Evolutionary conservation across 2,888 invertebrate species (phyloP).

Genomic region (Hydrotaea cyrtoneurina): DNA sequence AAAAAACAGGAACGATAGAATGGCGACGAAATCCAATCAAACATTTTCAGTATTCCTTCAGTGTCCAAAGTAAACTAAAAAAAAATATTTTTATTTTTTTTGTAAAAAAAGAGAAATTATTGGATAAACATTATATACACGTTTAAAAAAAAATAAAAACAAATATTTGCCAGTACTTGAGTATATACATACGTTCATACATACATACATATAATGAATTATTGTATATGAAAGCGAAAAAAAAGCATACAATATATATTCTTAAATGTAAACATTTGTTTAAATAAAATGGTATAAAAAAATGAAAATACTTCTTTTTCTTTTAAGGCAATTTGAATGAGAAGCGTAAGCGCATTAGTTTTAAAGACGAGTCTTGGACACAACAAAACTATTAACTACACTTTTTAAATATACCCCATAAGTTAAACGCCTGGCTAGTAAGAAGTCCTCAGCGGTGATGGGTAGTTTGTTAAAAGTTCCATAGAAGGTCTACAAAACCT

Average conservation of each 20-base stretch:
- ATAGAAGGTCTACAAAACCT: too few species aligned
- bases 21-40: slow-evolving; percentile 13
- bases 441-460: too few species aligned
- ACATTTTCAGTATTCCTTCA: slow-evolving; percentile 40
- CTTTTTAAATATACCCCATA: too few species aligned
- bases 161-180: slow-evolving; percentile 56
- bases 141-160: slow-evolving; percentile 36
- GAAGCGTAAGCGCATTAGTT: too few species aligned
- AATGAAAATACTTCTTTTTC: not conserved
- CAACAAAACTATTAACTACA: too few species aligned
- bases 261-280: slow-evolving; percentile 53
- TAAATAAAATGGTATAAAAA: slow-evolving; percentile 52
- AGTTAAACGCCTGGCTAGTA: too few species aligned
- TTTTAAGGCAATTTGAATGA: too few species aligned
- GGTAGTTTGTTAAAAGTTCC: too few species aligned
- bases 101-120: not conserved
- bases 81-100: too few species aligned
- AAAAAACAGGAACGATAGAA: not conserved
- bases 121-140: not conserved
- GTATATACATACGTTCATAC: slow-evolving; percentile 18
- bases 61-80: not conserved
- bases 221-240: slow-evolving; percentile 1
- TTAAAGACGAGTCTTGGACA: too few species aligned
- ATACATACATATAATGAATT: slow-evolving; percentile 10
- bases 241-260: slow-evolving; percentile 41